Base-by-base conservation (phyloP, 2,113 vertebrate genomes). In the Ursus arctos region DNA sequence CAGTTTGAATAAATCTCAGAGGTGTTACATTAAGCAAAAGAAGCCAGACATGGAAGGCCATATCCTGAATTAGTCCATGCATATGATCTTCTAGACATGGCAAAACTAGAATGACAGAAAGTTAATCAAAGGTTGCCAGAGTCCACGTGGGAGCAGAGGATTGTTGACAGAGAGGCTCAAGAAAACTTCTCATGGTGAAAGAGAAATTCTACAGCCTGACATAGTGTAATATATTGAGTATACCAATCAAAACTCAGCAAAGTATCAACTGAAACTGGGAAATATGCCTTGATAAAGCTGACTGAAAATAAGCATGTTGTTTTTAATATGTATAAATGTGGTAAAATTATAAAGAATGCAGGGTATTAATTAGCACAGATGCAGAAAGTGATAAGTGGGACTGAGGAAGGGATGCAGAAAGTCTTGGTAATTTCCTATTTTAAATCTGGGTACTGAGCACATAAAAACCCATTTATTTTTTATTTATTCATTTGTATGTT, bases 231-330 rank as follows among this genome's bases (percentile, higher is more conserved):
- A 74, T 49, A 61, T 4, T 47, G 40, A 88, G 11, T 69, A n/a
- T 76, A 51, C 63, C 61, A 80, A 91, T 81, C 14, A 91, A 94
- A 92, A 92, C n/a, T 59, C 33, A 69, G 33, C 40, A 96, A 82
- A 88, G 11, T 72, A 13, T 69, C 84, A 90, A 79, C 22, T 80
- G 51, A 84, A 94, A 77, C 43, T 94, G 26, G 43, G 3, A 55
- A 79, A 79, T 74, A 87, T 28, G n/a, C 33, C 24, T 82, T 40
- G 31, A 91, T 76, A 76, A 81, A 96, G 24, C 22, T 86, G 53
- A 91, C 31, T 77, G 51, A 88, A 92, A 92, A 55, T 55, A 85
- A 80, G 55, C 13, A 69, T 49, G 14, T 4, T 53, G 8, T 43
- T 69, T 69, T 76, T 11, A 63, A 33, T 4, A 74, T 7, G 57